phyloP scores from a whole-genome alignment of 2,797 vertebrate genomes.

The Rhinogobio ventralis region DNA sequence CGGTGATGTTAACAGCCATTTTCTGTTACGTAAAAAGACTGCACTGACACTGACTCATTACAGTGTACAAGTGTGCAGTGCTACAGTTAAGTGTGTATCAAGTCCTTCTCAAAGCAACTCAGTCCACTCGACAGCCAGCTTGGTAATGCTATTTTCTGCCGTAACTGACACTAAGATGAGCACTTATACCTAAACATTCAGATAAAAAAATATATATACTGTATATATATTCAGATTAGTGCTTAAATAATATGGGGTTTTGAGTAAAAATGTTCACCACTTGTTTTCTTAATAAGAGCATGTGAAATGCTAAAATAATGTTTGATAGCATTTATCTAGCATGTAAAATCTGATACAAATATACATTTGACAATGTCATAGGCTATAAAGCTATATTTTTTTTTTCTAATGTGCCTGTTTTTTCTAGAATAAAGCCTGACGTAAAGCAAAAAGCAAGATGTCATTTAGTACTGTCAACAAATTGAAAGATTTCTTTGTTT shows the following conservation, averaged over 20 bases:
- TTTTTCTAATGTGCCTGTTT: not conserved
- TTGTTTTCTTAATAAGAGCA: no score
- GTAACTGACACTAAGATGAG: not conserved
- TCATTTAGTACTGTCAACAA: not conserved
- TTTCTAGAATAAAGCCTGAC: not conserved
- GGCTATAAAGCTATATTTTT: not conserved
- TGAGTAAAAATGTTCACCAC: not conserved
- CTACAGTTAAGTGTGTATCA: constrained; percentile 24
- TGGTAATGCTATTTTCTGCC: not conserved
- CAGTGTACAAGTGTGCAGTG: not conserved
- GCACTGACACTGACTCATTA: constrained; percentile 20
- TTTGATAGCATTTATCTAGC: no score
- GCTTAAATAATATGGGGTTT: not conserved
- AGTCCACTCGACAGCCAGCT: not conserved
- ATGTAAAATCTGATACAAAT: not conserved
- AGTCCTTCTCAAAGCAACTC: constrained; percentile 1
- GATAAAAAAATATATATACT: not conserved
- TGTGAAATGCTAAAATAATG: no score
- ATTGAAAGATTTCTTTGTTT: not conserved
- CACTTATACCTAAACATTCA: not conserved
- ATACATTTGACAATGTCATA: not conserved
- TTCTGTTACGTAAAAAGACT: constrained; percentile 8
- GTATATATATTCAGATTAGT: not conserved
- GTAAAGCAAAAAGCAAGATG: not conserved
- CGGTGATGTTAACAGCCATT: not conserved